Percentiles rank a stretch among this genome's conserved stretches.
Conservation (phyloP, 2,888 invertebrate species). For the Leucophora obtusa region DNA sequence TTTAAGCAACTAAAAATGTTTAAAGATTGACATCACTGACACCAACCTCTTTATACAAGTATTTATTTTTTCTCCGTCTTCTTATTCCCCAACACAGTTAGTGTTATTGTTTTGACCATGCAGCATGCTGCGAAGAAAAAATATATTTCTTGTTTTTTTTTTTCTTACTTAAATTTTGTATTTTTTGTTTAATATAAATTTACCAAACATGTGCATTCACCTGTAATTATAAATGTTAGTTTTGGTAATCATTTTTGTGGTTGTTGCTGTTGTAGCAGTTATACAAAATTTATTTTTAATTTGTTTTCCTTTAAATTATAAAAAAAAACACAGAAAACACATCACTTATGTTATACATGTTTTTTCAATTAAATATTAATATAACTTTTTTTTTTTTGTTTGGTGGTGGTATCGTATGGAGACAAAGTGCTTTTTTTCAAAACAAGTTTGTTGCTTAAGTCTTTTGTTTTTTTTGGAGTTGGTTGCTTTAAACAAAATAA, state of each 20-base stretch:
- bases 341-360: slow-evolving; percentile 48
- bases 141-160: slow-evolving; percentile 9
- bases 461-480: slow-evolving; percentile 47
- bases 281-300: slow-evolving; percentile 31
- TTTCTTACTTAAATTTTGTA: neutral
- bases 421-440: slow-evolving; percentile 22
- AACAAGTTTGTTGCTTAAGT: slow-evolving; percentile 61
- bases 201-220: slow-evolving; percentile 62
- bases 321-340: slow-evolving; percentile 14
- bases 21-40: neutral
- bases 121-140: slow-evolving; percentile 35
- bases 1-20: too few relatives aligned
- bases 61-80: slow-evolving; percentile 10
- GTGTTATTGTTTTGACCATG: slow-evolving; percentile 22
- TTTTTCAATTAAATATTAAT: slow-evolving; percentile 55
- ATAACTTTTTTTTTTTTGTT: neutral
- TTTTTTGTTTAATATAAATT: slow-evolving; percentile 44
- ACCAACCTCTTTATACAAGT: slow-evolving; percentile 6
- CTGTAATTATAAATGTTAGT: slow-evolving; percentile 60
- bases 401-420: neutral
- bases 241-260: slow-evolving; percentile 50
- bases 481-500: neutral
- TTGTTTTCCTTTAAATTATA: slow-evolving; percentile 16
- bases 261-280: slow-evolving; percentile 55
- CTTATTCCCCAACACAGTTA: neutral